Conservation (phyloP, 2,888 invertebrate genomes). For the Cephonodes hylas region DNA sequence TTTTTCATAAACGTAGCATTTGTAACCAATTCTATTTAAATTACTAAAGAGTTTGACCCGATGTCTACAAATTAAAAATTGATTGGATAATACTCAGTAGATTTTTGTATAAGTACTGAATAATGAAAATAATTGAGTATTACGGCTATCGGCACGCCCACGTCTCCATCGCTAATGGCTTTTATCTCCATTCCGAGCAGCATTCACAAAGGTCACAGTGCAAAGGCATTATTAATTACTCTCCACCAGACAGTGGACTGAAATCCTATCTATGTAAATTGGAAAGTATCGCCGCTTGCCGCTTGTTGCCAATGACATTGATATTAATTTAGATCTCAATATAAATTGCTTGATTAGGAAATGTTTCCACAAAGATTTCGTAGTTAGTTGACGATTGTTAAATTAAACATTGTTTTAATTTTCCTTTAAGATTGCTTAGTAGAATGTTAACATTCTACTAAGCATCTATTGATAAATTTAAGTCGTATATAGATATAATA, state of each 20-base stretch:
- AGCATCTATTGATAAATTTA: background rate
- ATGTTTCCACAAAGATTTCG: background rate
- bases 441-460: background rate
- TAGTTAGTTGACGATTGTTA: background rate
- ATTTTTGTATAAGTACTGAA: no score
- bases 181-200: background rate
- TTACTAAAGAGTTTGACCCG: no score
- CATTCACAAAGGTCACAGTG: constrained; percentile 2
- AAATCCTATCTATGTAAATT: background rate
- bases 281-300: background rate
- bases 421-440: background rate
- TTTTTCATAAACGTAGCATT: no score
- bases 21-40: no score
- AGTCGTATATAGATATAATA: no score
- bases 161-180: background rate
- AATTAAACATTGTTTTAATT: background rate
- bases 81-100: no score
- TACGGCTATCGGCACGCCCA: background rate
- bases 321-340: background rate
- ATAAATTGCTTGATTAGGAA: background rate
- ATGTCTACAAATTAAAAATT: no score
- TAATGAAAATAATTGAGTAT: background rate
- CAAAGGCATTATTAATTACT: background rate
- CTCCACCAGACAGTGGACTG: background rate
- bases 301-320: background rate